Evolutionary conservation across 2,797 vertebrate species (phyloP).

Genomic region (Caiman crocodilus): DNA sequence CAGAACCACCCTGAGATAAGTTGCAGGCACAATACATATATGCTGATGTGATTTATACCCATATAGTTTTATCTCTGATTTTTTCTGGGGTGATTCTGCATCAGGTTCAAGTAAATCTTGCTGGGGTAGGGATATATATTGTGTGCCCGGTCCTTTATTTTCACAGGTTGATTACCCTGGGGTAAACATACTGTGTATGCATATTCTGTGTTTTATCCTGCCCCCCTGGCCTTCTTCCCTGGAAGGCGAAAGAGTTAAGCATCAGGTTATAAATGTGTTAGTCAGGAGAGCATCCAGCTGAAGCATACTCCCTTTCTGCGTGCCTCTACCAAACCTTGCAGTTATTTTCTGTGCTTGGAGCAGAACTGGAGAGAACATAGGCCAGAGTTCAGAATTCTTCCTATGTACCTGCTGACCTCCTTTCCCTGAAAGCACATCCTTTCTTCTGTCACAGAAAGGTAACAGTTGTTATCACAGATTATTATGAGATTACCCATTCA

Average conservation of each 20-base stretch:
- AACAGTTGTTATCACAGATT: constrained; percentile 7
- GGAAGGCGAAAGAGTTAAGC: background rate
- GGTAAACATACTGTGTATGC: background rate
- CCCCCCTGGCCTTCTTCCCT: background rate
- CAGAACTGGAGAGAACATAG: background rate
- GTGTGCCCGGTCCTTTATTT: too few species aligned
- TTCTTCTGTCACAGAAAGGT: background rate
- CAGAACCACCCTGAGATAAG: too few species aligned
- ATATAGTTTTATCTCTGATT: too few species aligned
- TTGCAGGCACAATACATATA: too few species aligned
- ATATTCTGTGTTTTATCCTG: background rate
- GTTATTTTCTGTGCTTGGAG: background rate
- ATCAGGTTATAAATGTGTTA: background rate
- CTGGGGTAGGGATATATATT: too few species aligned
- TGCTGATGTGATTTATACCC: too few species aligned
- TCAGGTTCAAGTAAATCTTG: too few species aligned
- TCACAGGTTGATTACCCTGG: too few species aligned
- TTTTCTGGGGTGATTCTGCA: too few species aligned
- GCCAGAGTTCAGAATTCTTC: background rate
- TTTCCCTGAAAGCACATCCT: background rate
- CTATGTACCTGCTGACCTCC: background rate
- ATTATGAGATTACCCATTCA: background rate
- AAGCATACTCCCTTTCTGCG: background rate
- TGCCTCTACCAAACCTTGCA: background rate
- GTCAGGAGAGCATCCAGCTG: background rate